Percentiles rank a stretch among this genome's conserved stretches.
phyloP scores from a whole-genome alignment of 2,888 invertebrate genomes.

The Drosophila neotestacea region DNA sequence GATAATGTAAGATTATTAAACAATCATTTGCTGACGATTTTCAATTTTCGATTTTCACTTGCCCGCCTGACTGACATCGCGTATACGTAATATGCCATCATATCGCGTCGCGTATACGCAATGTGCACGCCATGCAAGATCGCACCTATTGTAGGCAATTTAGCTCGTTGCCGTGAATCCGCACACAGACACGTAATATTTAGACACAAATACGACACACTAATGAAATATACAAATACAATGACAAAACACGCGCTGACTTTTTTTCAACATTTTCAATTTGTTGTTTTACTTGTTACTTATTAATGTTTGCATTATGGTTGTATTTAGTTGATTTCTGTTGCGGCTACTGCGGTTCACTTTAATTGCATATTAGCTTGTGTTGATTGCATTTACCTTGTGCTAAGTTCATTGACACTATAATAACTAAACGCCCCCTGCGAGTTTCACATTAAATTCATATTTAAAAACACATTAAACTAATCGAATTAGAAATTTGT shows the following conservation, averaged over 20 bases:
- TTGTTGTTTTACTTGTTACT: constrained; percentile 4
- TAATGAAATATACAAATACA: constrained; percentile 3
- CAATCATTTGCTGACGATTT: neutral
- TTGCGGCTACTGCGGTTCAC: constrained; percentile 24
- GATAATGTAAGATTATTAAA: neutral
- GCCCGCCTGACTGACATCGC: neutral
- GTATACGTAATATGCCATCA: constrained; percentile 20
- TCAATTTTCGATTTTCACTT: neutral
- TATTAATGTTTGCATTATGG: neutral
- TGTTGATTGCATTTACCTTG: constrained; percentile 44
- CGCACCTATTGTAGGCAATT: constrained; percentile 27
- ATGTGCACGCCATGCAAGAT: constrained; percentile 21
- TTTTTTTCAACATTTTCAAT: neutral
- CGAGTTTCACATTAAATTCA: constrained; percentile 6
- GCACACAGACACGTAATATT: neutral
- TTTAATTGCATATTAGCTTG: constrained; percentile 33
- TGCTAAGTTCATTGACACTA: constrained; percentile 59
- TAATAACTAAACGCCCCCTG: neutral
- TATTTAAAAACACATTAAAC: constrained; percentile 6
- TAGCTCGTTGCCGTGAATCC: neutral
- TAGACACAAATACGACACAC: constrained; percentile 2
- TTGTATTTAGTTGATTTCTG: constrained; percentile 4
- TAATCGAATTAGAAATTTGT: constrained; percentile 5
- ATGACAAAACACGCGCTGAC: constrained; percentile 29
- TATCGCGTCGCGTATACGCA: constrained; percentile 23